Evolutionary conservation across 2,113 vertebrate species (phyloP), one percentile per base, ranked within the genome.

Genomic region (Willisornis vidua): DNA sequence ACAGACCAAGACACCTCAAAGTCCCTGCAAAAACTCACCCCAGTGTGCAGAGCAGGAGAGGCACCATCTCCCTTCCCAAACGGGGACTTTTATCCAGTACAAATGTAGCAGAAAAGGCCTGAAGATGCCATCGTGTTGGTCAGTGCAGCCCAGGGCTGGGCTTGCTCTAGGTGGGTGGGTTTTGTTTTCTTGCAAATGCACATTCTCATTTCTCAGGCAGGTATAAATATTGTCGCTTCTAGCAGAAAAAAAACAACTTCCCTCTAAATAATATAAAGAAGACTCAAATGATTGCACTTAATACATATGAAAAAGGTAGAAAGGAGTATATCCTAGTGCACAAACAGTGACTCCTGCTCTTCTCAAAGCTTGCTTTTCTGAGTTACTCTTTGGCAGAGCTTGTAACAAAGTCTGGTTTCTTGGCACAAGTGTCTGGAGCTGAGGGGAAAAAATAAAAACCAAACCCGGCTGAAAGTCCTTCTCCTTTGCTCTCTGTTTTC

Each of bases 221-320:
- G 97, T 98, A 98, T 98, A 98, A 98, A 98, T 98, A 98, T 97
- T 79, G 96, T 97, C 85, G 55, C 94, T 98, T 97, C 97, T 98
- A 97, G 96, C 91, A 97, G 89, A 96, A 96, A 94, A 98, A 89
- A 87, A 52, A 22, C 61, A 85, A 74, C 96, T 96, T 97, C 96
- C 97, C 97, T 98, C 97, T 98, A 98, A 97, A 98, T 96, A 98
- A 98, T 97, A 98, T 79, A 98, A 97, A 98, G 95, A 95, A 95
- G 92, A 98, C 97, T 98, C 97, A 95, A 98, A 97, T 97, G 98
- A 98, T 98, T 99, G 98, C 98, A 99, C 98, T 98, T 98, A 95
- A 97, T 97, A 98, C 97, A 96, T 96, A 98, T 93, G 97, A 97
- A 95, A 96, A 98, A 98, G 97, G 97, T 98, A 97, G 98, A 96